Evolutionary conservation across 2,888 invertebrate species (phyloP).

Genomic region (Xanthia icteritia): DNA sequence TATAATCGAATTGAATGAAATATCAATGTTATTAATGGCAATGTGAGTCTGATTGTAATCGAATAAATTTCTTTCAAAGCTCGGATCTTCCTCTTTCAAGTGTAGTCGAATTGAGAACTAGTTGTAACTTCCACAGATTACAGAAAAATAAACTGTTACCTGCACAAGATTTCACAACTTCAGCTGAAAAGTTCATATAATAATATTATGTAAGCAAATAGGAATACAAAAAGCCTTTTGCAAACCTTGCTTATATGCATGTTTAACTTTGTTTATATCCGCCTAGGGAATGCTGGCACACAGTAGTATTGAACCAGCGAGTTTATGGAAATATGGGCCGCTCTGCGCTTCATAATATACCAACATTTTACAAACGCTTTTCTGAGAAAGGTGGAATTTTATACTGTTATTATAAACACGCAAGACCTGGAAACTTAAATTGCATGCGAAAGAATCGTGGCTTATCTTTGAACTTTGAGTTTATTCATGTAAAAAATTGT

Average conservation of each 20-base stretch:
- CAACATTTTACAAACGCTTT: not conserved
- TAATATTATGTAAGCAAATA: not conserved
- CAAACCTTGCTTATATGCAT: not conserved
- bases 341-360: not conserved
- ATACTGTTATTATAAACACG: not conserved
- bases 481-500: not conserved
- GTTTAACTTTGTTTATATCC: constrained; percentile 24
- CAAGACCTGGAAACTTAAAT: not conserved
- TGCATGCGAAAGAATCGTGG: not conserved
- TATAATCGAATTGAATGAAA: not conserved
- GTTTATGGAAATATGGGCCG: constrained; percentile 12
- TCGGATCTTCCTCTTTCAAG: not conserved
- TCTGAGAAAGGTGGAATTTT: not conserved
- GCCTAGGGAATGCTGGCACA: constrained; percentile 1
- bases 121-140: not conserved
- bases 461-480: not conserved
- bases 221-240: not conserved
- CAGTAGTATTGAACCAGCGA: not conserved
- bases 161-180: not conserved
- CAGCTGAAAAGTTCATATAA: not conserved
- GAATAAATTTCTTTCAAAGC: not conserved
- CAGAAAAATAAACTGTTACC: no score
- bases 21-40: not conserved
- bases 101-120: no score
- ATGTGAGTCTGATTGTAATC: not conserved